Evolutionary conservation across 2,797 vertebrate genomes (phyloP).

Genomic region (Sebastes cheni): DNA sequence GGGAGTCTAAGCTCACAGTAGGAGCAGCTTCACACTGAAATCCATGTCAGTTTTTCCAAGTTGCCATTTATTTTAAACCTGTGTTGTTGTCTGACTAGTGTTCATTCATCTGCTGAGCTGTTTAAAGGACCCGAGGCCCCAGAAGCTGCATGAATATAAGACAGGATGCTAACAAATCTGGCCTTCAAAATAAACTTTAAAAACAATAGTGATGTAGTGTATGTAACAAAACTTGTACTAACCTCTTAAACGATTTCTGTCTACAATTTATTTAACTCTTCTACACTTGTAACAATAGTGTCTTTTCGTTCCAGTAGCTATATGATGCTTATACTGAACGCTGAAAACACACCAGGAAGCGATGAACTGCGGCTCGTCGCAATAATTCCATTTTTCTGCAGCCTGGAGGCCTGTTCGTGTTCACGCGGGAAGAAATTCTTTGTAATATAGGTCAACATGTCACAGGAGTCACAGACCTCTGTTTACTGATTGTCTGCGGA

Average conservation of each 20-base stretch:
- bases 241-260: background rate
- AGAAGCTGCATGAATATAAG: background rate
- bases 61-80: background rate
- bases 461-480: too few relatives aligned
- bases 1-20: background rate
- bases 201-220: background rate
- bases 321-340: background rate
- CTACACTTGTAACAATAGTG: background rate
- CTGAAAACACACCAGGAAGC: too few relatives aligned
- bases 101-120: constrained; percentile 11
- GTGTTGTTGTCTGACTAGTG: background rate
- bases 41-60: background rate
- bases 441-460: too few relatives aligned
- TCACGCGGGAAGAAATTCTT: too few relatives aligned
- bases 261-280: background rate
- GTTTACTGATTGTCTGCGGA: too few relatives aligned
- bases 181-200: constrained; percentile 22
- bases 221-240: background rate
- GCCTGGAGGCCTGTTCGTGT: too few relatives aligned
- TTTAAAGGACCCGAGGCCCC: background rate
- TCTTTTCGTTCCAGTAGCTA: background rate
- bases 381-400: too few relatives aligned
- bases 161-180: background rate
- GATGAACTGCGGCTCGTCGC: too few relatives aligned
- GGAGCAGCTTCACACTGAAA: background rate